Conservation (phyloP, 2,888 invertebrate species). For the Pristionchus exspectatus region DNA sequence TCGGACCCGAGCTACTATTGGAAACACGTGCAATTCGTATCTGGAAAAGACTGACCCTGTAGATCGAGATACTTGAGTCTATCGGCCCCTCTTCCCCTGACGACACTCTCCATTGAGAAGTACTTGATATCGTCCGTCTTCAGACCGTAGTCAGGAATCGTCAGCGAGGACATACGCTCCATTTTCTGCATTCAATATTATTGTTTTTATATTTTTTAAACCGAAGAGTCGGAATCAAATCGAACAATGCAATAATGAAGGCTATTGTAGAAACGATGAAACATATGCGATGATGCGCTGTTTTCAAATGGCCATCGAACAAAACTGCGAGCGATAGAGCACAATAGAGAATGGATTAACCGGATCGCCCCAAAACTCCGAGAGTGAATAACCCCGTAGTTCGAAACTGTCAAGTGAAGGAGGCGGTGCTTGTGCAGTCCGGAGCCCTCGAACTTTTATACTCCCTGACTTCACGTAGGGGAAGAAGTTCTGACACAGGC, state of each 20-base stretch:
- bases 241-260: not conserved
- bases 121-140: conserved; percentile 72
- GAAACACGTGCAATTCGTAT: not conserved
- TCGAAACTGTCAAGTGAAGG: not conserved
- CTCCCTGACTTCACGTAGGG: not conserved
- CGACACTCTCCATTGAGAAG: conserved; percentile 69
- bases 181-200: not conserved
- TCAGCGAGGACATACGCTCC: conserved; percentile 56
- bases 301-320: not conserved
- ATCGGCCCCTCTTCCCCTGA: conserved; percentile 72
- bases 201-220: not conserved
- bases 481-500: not conserved
- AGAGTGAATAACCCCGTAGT: not conserved
- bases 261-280: not conserved
- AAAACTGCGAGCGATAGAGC: not conserved
- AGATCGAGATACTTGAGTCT: conserved; percentile 73
- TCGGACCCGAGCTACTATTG: not conserved
- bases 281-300: not conserved
- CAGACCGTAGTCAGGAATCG: conserved; percentile 69
- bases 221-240: not conserved
- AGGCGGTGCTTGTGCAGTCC: conserved; percentile 13
- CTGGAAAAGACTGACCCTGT: conserved; percentile 62
- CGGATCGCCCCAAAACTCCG: conserved; percentile 14
- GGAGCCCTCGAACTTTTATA: not conserved
- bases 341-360: conserved; percentile 5